Percentiles rank a stretch among this genome's conserved stretches.
phyloP scores from a whole-genome alignment of 1,140 invertebrate genomes.

The Gyrodactylus bullatarudis region DNA sequence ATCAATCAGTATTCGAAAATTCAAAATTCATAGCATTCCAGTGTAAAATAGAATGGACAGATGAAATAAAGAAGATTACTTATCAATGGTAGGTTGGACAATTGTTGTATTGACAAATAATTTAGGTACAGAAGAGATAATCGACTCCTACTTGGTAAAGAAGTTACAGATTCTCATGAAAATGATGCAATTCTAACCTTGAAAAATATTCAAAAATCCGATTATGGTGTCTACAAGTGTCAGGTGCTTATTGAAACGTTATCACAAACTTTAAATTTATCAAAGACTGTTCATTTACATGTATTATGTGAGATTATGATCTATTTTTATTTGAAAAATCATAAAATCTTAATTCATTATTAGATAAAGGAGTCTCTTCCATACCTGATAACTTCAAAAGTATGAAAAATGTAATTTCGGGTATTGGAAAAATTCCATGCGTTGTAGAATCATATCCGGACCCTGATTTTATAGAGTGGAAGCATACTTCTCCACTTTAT shows the following conservation, averaged over 20 bases:
- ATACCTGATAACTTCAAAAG: not conserved
- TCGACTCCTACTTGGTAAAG: not conserved
- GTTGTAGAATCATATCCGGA: not conserved
- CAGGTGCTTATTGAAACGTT: too few relatives aligned
- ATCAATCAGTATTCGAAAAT: not conserved
- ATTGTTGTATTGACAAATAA: too few relatives aligned
- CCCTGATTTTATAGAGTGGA: not conserved
- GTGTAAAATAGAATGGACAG: not conserved
- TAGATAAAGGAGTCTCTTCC: not conserved
- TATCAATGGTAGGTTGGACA: not conserved
- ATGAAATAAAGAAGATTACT: not conserved
- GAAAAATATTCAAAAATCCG: not conserved
- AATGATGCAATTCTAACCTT: not conserved
- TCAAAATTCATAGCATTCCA: not conserved
- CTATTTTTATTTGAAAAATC: not conserved
- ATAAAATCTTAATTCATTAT: not conserved
- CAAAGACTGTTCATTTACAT: not conserved
- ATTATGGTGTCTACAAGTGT: not conserved
- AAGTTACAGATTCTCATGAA: not conserved
- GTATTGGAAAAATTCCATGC: not conserved
- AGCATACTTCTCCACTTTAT: not conserved
- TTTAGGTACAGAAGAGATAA: not conserved
- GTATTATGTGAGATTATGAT: not conserved
- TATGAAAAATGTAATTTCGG: not conserved
- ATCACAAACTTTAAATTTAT: too few relatives aligned